Percentiles rank a stretch among this genome's conserved stretches.
Conservation (phyloP, 1,140 invertebrate species). For the Parasteatoda tepidariorum region DNA sequence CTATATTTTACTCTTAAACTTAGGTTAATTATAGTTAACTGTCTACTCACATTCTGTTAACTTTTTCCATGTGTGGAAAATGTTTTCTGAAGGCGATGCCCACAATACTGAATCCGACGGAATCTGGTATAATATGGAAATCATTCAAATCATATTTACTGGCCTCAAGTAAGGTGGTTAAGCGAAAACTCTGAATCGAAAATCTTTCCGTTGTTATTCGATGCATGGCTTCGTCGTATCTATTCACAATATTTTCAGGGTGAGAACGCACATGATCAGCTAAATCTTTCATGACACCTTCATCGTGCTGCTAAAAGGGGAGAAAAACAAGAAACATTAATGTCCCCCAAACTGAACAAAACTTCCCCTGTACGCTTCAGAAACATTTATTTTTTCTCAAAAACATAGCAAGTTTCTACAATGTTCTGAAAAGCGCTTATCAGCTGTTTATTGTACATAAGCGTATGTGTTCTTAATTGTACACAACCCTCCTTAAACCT, state of each 20-base stretch:
- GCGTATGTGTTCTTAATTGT: too few relatives aligned
- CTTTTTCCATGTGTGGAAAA: not conserved
- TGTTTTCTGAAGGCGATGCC: not conserved
- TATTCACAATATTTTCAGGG: not conserved
- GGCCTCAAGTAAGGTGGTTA: not conserved
- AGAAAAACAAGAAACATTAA: not conserved
- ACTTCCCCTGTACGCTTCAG: too few relatives aligned
- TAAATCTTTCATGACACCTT: not conserved
- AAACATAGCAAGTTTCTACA: too few relatives aligned
- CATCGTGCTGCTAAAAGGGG: not conserved
- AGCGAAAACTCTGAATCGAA: not conserved
- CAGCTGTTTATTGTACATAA: too few relatives aligned
- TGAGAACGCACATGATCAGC: not conserved
- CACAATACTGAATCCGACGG: not conserved
- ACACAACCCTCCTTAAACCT: too few relatives aligned
- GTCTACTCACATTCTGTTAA: slow-evolving; percentile 10
- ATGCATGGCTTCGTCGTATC: not conserved
- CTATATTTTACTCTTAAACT: too few relatives aligned
- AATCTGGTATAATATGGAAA: not conserved
- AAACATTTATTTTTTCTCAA: too few relatives aligned
- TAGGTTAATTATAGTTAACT: too few relatives aligned
- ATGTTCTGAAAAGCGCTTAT: too few relatives aligned
- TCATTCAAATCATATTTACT: not conserved
- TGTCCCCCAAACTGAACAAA: too few relatives aligned
- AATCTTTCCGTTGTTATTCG: not conserved